These are phyloP conservation scores for Lasius fuliginosus DNA, from an alignment of 2,888 invertebrate genomes.

Conservation along the genomic window DNA sequence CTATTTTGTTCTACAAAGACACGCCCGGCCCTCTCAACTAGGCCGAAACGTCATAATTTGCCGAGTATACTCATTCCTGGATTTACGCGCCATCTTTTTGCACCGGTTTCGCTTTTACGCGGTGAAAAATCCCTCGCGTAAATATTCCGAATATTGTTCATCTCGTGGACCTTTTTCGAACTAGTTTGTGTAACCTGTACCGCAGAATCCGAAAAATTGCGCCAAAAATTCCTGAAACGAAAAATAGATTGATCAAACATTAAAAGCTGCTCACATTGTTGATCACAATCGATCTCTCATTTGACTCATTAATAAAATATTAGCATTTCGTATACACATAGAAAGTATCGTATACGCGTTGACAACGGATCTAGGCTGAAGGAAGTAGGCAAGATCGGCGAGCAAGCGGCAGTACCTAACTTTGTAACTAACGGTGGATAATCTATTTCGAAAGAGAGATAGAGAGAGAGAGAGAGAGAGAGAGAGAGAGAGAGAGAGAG, in stretches of 20 bases:
- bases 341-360: neutral
- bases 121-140: slow-evolving; percentile 22
- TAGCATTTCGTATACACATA: neutral
- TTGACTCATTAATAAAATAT: neutral
- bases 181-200: neutral
- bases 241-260: neutral
- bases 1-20: slow-evolving; percentile 61
- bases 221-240: neutral
- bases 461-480: slow-evolving; percentile 15
- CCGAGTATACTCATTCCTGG: slow-evolving; percentile 42
- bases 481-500: slow-evolving; percentile 26
- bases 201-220: slow-evolving; percentile 7
- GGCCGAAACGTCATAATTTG: slow-evolving; percentile 62
- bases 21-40: slow-evolving; percentile 26
- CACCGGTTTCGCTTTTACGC: slow-evolving; percentile 29
- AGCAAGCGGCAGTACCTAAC: slow-evolving; percentile 25
- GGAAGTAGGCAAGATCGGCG: slow-evolving; percentile 31
- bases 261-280: neutral
- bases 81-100: slow-evolving; percentile 36
- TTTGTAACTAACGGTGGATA: slow-evolving; percentile 55
- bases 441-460: slow-evolving; percentile 48
- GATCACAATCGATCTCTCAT: neutral
- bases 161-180: slow-evolving; percentile 7
- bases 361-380: slow-evolving; percentile 25
- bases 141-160: slow-evolving; percentile 35